phyloP scores from a whole-genome alignment of 2,113 vertebrate species.

The Hoplias malabaricus region DNA sequence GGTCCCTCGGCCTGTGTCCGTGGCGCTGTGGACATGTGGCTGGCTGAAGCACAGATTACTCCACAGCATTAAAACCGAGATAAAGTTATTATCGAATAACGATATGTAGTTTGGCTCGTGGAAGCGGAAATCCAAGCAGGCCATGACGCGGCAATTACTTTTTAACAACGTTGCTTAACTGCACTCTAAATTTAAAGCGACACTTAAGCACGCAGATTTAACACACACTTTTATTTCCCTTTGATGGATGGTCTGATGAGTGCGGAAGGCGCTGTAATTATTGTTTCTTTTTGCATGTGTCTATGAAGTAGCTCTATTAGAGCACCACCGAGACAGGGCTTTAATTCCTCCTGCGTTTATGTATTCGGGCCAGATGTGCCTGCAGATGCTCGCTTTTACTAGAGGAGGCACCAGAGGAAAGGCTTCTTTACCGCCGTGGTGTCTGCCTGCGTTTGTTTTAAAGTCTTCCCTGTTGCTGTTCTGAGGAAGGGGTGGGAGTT shows the following conservation, averaged over 20 bases:
- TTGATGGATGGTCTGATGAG: slow-evolving; percentile 33
- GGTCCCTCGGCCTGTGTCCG: too few species aligned
- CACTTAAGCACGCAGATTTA: slow-evolving; percentile 34
- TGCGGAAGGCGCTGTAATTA: not conserved
- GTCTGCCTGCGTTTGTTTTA: slow-evolving; percentile 65
- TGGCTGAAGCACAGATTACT: not conserved
- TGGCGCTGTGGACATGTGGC: not conserved
- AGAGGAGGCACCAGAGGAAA: slow-evolving; percentile 59
- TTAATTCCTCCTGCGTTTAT: slow-evolving; percentile 17
- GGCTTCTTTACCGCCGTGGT: slow-evolving; percentile 56
- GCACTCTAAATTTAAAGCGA: slow-evolving; percentile 29
- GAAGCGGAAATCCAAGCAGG: slow-evolving; percentile 12
- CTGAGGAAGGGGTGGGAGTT: too few species aligned
- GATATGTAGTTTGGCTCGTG: not conserved
- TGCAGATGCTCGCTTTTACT: slow-evolving; percentile 62
- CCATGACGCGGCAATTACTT: slow-evolving; percentile 35
- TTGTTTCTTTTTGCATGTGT: not conserved
- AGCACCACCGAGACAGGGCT: not conserved
- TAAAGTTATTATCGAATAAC: not conserved
- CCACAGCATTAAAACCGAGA: not conserved
- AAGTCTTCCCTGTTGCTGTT: slow-evolving; percentile 44
- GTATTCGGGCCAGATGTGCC: slow-evolving; percentile 44
- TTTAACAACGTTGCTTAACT: slow-evolving; percentile 41
- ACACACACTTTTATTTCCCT: slow-evolving; percentile 19
- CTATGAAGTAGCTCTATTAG: slow-evolving; percentile 13